Evolutionary conservation across 2,113 vertebrate species (phyloP).

Genomic region (Cairina moschata): DNA sequence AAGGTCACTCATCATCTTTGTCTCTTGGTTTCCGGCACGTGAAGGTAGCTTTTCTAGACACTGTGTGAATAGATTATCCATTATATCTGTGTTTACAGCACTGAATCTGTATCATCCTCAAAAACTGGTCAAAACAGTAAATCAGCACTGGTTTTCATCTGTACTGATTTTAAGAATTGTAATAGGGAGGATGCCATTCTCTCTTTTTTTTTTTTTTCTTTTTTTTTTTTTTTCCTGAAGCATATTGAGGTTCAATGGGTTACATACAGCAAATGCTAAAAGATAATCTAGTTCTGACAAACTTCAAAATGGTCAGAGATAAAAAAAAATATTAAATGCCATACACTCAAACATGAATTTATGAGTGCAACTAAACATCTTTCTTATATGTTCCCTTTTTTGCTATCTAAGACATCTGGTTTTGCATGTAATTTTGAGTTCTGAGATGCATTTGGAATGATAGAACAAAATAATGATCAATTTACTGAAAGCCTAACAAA

Average conservation of each 20-base stretch:
- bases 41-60: background rate
- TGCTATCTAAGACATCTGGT: background rate
- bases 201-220: background rate
- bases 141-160: background rate
- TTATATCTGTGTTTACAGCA: background rate
- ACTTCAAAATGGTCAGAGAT: background rate
- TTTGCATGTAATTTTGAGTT: background rate
- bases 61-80: background rate
- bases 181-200: background rate
- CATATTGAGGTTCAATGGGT: background rate
- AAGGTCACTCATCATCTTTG: background rate
- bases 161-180: background rate
- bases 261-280: background rate
- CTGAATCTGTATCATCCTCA: background rate
- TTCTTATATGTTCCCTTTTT: background rate
- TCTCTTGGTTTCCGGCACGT: background rate
- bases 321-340: background rate
- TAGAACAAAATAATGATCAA: background rate
- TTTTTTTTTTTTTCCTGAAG: background rate
- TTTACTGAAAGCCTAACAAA: background rate
- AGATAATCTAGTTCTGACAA: background rate
- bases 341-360: background rate
- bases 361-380: background rate
- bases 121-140: background rate
- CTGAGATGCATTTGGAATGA: background rate